Percentiles rank a stretch among this genome's conserved stretches.
These are phyloP conservation scores for Oceanodroma leucorhoa DNA, from an alignment of 2,797 vertebrate genomes.

Conservation along the genomic window DNA sequence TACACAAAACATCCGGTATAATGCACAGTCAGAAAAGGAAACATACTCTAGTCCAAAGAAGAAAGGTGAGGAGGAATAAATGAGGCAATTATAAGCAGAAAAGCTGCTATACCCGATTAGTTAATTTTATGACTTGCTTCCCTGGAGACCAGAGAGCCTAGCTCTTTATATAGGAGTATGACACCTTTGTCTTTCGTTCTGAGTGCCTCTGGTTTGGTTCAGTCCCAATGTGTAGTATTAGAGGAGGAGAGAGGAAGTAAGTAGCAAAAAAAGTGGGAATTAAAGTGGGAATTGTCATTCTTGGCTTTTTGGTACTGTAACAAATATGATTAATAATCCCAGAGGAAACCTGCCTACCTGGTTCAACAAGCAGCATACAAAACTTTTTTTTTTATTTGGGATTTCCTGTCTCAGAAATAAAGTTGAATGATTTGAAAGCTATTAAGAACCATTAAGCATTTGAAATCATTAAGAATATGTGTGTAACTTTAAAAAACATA, in stretches of 20 bases:
- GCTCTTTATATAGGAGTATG: background rate
- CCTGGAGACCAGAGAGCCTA: background rate
- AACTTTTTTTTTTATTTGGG: background rate
- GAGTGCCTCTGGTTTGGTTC: background rate
- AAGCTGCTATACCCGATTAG: background rate
- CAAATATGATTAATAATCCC: background rate
- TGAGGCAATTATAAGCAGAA: slow-evolving; percentile 12
- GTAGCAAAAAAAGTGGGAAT: background rate
- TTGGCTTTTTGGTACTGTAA: background rate
- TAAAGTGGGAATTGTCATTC: background rate
- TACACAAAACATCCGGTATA: background rate
- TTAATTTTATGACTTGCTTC: background rate
- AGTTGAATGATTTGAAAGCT: background rate
- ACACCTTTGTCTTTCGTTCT: background rate
- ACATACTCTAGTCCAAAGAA: background rate
- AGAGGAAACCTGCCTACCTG: background rate
- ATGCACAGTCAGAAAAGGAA: background rate
- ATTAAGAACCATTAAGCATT: background rate
- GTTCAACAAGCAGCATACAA: background rate
- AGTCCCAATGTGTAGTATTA: background rate
- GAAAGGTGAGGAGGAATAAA: slow-evolving; percentile 23
- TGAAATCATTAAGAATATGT: background rate
- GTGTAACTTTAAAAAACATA: background rate
- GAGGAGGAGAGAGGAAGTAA: background rate
- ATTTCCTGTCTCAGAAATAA: background rate